Conservation (phyloP, 2,888 invertebrate genomes). For the Spatulosminthurus flaviceps region DNA sequence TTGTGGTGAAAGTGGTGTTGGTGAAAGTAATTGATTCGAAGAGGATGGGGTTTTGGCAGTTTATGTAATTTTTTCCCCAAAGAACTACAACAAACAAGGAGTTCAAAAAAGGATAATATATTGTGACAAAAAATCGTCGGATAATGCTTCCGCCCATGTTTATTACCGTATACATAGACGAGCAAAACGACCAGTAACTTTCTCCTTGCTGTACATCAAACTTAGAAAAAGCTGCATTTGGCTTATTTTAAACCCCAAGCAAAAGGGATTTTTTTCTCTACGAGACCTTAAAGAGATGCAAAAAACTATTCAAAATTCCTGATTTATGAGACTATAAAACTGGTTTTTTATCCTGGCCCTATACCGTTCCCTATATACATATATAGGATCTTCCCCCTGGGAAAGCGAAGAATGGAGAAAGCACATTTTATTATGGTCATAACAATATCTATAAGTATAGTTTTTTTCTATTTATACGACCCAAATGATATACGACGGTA, state of each 20-base stretch:
- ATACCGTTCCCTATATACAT: too few relatives aligned
- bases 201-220: not conserved
- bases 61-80: too few relatives aligned
- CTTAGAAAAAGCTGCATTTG: not conserved
- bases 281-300: not conserved
- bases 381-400: conserved; percentile 1
- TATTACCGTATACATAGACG: too few relatives aligned
- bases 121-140: too few relatives aligned
- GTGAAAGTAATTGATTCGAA: too few relatives aligned
- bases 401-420: not conserved
- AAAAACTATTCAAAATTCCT: conserved; percentile 11
- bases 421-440: conserved; percentile 14
- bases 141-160: too few relatives aligned
- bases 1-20: too few relatives aligned
- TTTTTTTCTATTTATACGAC: not conserved
- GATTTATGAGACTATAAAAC: not conserved
- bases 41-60: too few relatives aligned
- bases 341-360: not conserved
- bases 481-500: conserved; percentile 4
- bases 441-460: not conserved
- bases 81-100: too few relatives aligned
- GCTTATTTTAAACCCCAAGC: not conserved
- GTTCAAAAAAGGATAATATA: too few relatives aligned
- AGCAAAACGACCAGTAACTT: too few relatives aligned
- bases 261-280: too few relatives aligned